Evolutionary conservation across 2,797 vertebrate genomes (phyloP).

Genomic region (Pseudomugil tenellus): DNA sequence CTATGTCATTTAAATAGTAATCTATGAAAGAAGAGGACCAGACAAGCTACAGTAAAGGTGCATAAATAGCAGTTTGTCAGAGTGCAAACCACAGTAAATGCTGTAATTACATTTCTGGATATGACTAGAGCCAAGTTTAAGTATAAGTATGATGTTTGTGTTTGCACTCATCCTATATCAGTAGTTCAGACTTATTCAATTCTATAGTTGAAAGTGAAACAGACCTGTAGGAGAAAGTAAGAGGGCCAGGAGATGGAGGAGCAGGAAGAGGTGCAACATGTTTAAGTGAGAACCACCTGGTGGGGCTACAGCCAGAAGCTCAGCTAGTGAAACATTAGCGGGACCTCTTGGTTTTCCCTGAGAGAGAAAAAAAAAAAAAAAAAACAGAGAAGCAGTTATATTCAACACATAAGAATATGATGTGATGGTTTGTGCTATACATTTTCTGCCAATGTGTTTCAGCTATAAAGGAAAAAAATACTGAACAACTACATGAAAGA

Average conservation of each 20-base stretch:
- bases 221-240: slow-evolving; percentile 65
- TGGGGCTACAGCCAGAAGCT: slow-evolving; percentile 68
- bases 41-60: neutral
- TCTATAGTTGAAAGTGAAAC: slow-evolving; percentile 24
- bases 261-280: slow-evolving; percentile 77
- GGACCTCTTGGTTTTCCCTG: slow-evolving; percentile 70
- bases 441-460: neutral
- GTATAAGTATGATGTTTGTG: neutral
- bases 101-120: slow-evolving; percentile 14
- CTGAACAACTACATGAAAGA: neutral
- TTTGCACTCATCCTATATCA: slow-evolving; percentile 9
- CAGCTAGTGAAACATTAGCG: slow-evolving; percentile 79
- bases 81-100: slow-evolving; percentile 11
- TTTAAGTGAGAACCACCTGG: slow-evolving; percentile 69
- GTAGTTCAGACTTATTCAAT: slow-evolving; percentile 2
- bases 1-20: neutral
- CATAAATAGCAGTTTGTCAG: slow-evolving; percentile 7
- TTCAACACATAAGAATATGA: neutral
- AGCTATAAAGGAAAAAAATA: neutral
- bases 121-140: neutral
- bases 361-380: slow-evolving; percentile 22
- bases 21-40: slow-evolving; percentile 11
- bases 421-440: too few relatives aligned
- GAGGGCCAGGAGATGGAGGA: slow-evolving; percentile 73
- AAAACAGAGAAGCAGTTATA: neutral